Percentiles rank a stretch among this genome's conserved stretches.
Evolutionary conservation across 2,797 vertebrate genomes (phyloP).

Genomic region (Sebastes elongatus): DNA sequence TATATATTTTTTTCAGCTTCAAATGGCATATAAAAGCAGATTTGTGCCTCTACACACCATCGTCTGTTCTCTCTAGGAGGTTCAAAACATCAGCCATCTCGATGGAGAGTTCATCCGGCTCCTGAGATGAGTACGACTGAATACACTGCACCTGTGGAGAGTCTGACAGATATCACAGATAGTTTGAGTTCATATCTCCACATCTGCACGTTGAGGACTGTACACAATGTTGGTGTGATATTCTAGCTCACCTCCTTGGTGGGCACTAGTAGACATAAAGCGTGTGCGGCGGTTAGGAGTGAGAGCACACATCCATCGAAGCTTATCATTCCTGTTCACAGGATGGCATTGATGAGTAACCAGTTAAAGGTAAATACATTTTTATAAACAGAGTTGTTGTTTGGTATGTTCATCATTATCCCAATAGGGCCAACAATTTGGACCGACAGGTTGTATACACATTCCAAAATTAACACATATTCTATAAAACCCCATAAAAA

Average conservation of each 20-base stretch:
- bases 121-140: constrained; percentile 92
- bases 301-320: constrained; percentile 93
- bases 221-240: background rate
- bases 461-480: background rate
- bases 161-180: constrained; percentile 77
- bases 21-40: background rate
- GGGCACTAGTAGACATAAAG: constrained; percentile 90
- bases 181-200: background rate
- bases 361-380: background rate
- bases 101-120: constrained; percentile 93
- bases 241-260: constrained; percentile 86
- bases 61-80: constrained; percentile 91
- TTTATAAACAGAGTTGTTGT: background rate
- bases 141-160: constrained; percentile 97
- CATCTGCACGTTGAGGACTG: background rate
- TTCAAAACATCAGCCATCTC: constrained; percentile 95
- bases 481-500: background rate
- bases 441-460: background rate
- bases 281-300: constrained; percentile 93
- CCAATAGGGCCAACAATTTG: background rate
- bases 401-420: background rate
- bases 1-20: background rate
- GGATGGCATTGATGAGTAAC: background rate
- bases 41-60: constrained; percentile 79
- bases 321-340: constrained; percentile 91